Evolutionary conservation across 2,888 invertebrate genomes (phyloP), one percentile per base, ranked within the genome.

Genomic region (Patella ulyssiponensis): DNA sequence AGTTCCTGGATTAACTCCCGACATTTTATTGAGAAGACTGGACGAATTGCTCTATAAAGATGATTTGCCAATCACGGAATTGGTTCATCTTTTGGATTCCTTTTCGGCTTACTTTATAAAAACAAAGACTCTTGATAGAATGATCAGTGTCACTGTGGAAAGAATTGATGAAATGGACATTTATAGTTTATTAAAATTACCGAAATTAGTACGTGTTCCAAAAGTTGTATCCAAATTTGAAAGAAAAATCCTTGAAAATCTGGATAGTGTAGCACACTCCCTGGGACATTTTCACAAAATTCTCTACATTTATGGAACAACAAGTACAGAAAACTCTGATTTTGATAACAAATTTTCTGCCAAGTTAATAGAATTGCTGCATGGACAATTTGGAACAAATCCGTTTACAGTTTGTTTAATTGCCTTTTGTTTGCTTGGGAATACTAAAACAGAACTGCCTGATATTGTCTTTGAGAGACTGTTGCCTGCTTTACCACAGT

Each of bases 241-340:
- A 58, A 71, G 73, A 44, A 76, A 76, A 56, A 76, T 84, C 7
- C 71, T 79, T 7, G 69, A 79, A n/a, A 77, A 82, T 17, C 79
- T 84, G 15, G 76, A 81, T 53, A 71, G 76, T 73, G 80, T 86
- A 2, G 52, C 80, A 11, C 69, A 73, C 9, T 84, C 78, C 75
- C 76, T 81, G 23, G 81, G 80, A 4, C 78, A 83, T 20, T 84
- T 83, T 69, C 74, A 75, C 56, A 83, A 82, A 77, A 78, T 86
- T 44, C 44, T 44, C 9, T 44, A 44, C 44, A 44, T 44, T 44
- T 44, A 44, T 44, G 44, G 44, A 12, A 73, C 75, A n/a, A 73
- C 79, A 69, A 73, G 71, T 20, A 78, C 81, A 27, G 69, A 71
- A 51, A 77, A 81, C 72, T 70, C 70, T 17, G 78, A 78, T 3